phyloP scores from a whole-genome alignment of 2,797 vertebrate genomes.

The Sebastes steindachneri region DNA sequence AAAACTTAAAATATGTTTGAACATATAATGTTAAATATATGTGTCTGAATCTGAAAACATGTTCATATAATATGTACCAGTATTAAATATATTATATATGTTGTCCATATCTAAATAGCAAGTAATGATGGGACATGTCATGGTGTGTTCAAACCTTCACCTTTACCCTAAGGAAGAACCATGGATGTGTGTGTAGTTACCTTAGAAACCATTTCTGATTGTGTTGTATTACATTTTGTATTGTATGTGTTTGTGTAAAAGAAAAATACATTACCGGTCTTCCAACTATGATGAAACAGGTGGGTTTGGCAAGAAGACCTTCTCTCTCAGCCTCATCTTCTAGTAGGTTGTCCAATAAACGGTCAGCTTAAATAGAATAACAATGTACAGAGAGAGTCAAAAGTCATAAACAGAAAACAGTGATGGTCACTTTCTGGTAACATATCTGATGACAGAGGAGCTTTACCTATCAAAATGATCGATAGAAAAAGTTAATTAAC shows the following conservation, averaged over 20 bases:
- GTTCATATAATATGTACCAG: too few species aligned
- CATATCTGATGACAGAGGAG: too few species aligned
- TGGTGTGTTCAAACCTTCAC: not conserved
- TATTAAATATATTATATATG: too few species aligned
- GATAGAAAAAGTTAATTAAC: not conserved
- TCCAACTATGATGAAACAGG: constrained; percentile 91
- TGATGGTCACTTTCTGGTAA: not conserved
- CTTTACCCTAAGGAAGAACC: not conserved
- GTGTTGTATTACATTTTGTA: not conserved
- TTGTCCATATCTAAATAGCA: not conserved
- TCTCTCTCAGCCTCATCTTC: constrained; percentile 90
- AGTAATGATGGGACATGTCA: not conserved
- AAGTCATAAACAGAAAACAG: not conserved
- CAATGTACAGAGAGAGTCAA: not conserved
- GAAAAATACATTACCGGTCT: constrained; percentile 88
- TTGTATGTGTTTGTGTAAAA: not conserved
- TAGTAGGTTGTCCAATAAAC: constrained; percentile 84
- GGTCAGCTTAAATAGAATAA: constrained; percentile 1
- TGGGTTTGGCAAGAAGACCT: constrained; percentile 87
- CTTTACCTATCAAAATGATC: too few species aligned
- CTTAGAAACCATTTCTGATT: not conserved
- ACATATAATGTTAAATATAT: too few species aligned
- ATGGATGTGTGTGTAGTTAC: not conserved
- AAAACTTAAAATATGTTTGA: too few species aligned
- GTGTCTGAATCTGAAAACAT: too few species aligned